Base-by-base conservation (phyloP, 1,140 invertebrate genomes). In the Doryteuthis pealeii region DNA sequence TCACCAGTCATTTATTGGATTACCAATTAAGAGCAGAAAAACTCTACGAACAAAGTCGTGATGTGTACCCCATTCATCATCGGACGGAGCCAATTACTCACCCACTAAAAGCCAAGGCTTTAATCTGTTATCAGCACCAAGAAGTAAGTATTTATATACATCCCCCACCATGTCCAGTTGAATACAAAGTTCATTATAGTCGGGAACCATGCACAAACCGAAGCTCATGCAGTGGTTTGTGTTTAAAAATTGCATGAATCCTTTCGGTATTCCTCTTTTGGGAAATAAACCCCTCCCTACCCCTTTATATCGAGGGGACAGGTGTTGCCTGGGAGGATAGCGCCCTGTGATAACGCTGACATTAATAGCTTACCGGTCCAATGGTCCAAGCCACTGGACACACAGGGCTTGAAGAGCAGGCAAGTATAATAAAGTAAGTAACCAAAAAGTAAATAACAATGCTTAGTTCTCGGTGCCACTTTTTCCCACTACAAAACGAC, bases 71-170 rank as follows among this genome's bases (percentile, higher is more conserved):
- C 0, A 81, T 86, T 4, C 77, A 86, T 67, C 76, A 81, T 30
- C 74, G 84, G 31, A 81, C 79, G 68, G 77, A 83, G 22, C 33
- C 80, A 31, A 77, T 80, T 66, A 74, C 75, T 5, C 80, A 79
- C 54, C 79, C 82, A 28, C 67, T 85, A 14, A 84, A 79, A 73
- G 83, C 81, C 66, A 82, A 74, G 65, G 77, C 74, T 67, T 75
- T 86, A 5, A 80, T 84, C 10, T 73, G 78, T 54, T 86, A 86
- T 71, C 62, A 75, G 70, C 82, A 86, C 67, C 74, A 81, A 71
- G 79, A 86, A 78, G 83, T 85, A 74, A 75, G 78, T 75, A 0
- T 0, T 32, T 22, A 22, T 30, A 22, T 30, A n/a, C n/a, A n/a
- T 58, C 10, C 67, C 12, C 33, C 43, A 26, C 22, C 15, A 12